Conservation (phyloP, 2,113 vertebrate genomes). For the Tetraodon nigroviridis region DNA sequence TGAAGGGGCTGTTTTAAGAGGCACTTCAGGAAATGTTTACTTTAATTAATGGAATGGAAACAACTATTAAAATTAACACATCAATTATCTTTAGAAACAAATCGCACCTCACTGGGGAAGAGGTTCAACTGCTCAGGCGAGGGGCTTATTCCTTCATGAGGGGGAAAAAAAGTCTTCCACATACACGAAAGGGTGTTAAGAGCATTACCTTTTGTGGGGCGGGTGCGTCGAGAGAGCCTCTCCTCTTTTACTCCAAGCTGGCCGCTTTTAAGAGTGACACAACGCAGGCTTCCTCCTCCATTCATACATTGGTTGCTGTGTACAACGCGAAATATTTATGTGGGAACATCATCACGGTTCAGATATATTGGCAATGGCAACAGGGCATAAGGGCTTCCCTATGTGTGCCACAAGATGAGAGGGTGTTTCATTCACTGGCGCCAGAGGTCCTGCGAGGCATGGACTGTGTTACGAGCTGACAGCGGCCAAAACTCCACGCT, state of each 20-base stretch:
- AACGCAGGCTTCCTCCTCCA: conserved; percentile 71
- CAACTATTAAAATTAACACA: conserved; percentile 67
- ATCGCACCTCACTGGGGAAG: conserved; percentile 18
- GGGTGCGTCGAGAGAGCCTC: conserved; percentile 48
- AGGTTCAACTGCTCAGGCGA: conserved; percentile 17
- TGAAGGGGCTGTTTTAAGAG: conserved; percentile 51
- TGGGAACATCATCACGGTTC: conserved; percentile 68
- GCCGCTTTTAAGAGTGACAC: conserved; percentile 64
- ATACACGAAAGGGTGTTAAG: conserved; percentile 56
- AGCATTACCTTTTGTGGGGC: conserved; percentile 43
- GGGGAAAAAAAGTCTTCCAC: conserved; percentile 14
- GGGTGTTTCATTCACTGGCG: conserved; percentile 58
- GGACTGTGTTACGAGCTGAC: conserved; percentile 46
- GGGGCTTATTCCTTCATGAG: conserved; percentile 21
- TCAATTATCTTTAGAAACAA: conserved; percentile 66
- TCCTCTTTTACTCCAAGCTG: conserved; percentile 45
- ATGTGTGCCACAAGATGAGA: conserved; percentile 71
- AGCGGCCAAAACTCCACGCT: conserved; percentile 43
- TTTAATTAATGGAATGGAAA: conserved; percentile 74
- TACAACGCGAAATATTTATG: conserved; percentile 71
- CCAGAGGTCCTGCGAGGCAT: conserved; percentile 55
- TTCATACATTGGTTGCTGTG: conserved; percentile 66
- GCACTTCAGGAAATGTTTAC: conserved; percentile 67
- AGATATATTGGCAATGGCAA: conserved; percentile 70
- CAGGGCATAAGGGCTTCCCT: conserved; percentile 69